Evolutionary conservation across 2,888 invertebrate genomes (phyloP), one percentile per base, ranked within the genome.

Genomic region (Aleiodes alternator): DNA sequence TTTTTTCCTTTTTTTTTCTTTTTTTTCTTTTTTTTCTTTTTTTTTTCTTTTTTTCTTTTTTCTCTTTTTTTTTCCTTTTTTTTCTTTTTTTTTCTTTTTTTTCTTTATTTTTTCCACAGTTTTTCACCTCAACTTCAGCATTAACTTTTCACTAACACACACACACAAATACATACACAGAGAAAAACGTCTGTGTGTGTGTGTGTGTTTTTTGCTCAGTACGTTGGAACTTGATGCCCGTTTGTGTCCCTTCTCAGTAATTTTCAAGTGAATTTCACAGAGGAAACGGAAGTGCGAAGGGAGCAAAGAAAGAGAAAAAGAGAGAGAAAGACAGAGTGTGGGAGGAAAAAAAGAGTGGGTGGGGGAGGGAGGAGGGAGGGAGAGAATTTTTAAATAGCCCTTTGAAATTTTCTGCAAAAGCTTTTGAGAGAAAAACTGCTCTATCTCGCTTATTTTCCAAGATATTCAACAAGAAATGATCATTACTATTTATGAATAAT

Each of bases 231-330:
- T 23, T 23, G 1, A 2, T 23, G 23, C 23, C 23, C 2, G 23
- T 23, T 23, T 57, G n/a, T 16, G 48, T 56, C 43, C 55, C 64
- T 43, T 56, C 43, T 38, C 23, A 43, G 50, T 71, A 55, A 75
- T 71, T 75, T 75, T 56, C 23, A 29, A 75, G 38, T 31, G 70
- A 70, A 75, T 75, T 75, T 75, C 66, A 71, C 56, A 56, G 71
- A 64, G 75, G 75, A 71, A 75, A 75, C 75, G 75, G 71, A 75
- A 71, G 64, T 64, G 43, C 48, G 38, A 38, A 38, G 51, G 48
- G 73, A 51, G 69, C 14, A 51, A 51, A 16, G 23, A 16, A 43
- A 56, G 16, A 61, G 43, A 9, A 43, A 38, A 7, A 38, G 38
- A 38, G 38, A 38, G 8, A 38, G 38, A 38, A 8, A 38, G 38